Percentiles rank a stretch among this genome's conserved stretches.
Evolutionary conservation across 2,797 vertebrate genomes (phyloP).

Genomic region (Rhinophrynus dorsalis): DNA sequence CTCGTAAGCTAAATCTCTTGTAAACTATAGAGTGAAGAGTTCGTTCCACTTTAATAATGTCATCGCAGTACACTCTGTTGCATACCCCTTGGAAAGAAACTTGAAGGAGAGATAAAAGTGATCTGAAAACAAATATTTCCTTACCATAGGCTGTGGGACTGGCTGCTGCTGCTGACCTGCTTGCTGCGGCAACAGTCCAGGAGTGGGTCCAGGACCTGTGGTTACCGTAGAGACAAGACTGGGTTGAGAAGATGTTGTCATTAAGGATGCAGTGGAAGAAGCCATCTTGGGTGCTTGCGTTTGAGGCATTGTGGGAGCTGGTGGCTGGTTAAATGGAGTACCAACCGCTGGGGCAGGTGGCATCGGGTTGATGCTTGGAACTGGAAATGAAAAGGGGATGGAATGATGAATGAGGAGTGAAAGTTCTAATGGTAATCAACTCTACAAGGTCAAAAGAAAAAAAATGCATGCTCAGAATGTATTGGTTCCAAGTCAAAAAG

Average conservation of each 20-base stretch:
- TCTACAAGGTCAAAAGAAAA: too few relatives aligned
- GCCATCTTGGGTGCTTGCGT: conserved; percentile 67
- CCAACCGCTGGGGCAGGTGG: conserved; percentile 57
- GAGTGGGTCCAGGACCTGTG: conserved; percentile 57
- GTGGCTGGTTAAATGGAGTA: conserved; percentile 69
- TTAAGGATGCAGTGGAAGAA: conserved; percentile 52
- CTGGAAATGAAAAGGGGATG: conserved; percentile 40
- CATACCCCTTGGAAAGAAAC: too few relatives aligned
- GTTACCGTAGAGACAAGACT: conserved; percentile 76
- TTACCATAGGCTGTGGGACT: conserved; percentile 70
- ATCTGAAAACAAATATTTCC: not conserved
- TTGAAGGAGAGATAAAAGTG: too few relatives aligned
- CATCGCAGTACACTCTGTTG: too few relatives aligned
- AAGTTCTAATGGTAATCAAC: too few relatives aligned
- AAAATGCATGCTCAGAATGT: too few relatives aligned
- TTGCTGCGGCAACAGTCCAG: conserved; percentile 61
- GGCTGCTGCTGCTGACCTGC: conserved; percentile 68
- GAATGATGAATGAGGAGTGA: not conserved
- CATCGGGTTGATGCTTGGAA: conserved; percentile 59
- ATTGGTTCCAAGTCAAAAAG: too few relatives aligned
- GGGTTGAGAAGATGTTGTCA: conserved; percentile 60
- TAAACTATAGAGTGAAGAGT: too few relatives aligned
- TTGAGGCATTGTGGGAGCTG: conserved; percentile 45
- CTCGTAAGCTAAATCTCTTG: too few relatives aligned
- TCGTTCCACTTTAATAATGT: too few relatives aligned